These are phyloP conservation scores for Hydroisotoma schaefferi DNA, from an alignment of 2,888 invertebrate genomes.

Conservation along the genomic window DNA sequence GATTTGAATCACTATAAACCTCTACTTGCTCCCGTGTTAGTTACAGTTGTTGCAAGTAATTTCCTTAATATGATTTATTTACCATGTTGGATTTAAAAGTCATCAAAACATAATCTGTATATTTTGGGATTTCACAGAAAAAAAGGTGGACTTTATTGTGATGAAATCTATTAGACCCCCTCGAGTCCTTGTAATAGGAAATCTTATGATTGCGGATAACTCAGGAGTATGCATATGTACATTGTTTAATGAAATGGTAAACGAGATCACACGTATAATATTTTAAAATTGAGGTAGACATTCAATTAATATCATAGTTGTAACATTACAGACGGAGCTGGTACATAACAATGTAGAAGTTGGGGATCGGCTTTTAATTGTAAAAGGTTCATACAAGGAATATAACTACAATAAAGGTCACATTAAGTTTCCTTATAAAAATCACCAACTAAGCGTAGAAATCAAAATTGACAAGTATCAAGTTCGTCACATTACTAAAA, in stretches of 20 bases:
- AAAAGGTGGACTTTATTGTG: neutral
- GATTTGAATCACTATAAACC: neutral
- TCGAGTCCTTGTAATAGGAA: neutral
- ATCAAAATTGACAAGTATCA: constrained; percentile 3
- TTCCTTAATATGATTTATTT: neutral
- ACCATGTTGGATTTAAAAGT: neutral
- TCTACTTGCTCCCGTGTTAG: neutral
- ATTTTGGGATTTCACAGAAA: too few species aligned
- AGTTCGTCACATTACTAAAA: neutral
- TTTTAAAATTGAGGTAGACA: too few species aligned
- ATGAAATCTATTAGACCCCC: neutral
- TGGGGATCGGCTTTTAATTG: neutral
- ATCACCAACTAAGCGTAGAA: neutral
- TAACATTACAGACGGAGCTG: neutral
- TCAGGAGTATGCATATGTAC: neutral
- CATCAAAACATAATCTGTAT: too few species aligned
- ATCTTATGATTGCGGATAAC: neutral
- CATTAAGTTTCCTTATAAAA: neutral
- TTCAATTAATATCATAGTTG: too few species aligned
- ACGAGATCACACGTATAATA: neutral
- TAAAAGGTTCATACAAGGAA: neutral
- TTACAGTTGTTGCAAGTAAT: constrained; percentile 1
- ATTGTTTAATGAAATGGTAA: neutral
- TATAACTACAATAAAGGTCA: neutral
- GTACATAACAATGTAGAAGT: neutral